A percentile compares a stretch with the other conserved stretches of the same genome.
phyloP scores from a whole-genome alignment of 2,113 vertebrate genomes.

The Pongo pygmaeus region DNA sequence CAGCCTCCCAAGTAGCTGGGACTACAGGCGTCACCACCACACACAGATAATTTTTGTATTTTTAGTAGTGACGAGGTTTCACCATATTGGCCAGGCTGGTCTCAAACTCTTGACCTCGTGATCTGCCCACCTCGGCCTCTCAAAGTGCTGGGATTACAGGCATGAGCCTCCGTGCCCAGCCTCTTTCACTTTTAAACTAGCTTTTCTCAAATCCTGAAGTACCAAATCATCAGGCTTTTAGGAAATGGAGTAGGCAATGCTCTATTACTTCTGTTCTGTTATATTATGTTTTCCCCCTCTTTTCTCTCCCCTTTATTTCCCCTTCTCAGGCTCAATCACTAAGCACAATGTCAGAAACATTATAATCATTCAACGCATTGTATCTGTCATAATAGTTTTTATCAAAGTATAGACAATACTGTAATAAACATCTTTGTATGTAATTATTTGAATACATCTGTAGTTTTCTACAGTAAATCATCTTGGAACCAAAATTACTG shows the following conservation, averaged over 20 bases:
- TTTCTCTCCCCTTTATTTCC: neutral
- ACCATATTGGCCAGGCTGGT: no score
- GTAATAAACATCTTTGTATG: neutral
- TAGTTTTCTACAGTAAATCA: neutral
- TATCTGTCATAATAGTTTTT: neutral
- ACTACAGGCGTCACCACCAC: fast-evolving
- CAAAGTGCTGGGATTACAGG: no score
- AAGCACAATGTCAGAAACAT: neutral
- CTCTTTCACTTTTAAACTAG: neutral
- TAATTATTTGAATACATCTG: neutral
- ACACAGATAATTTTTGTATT: no score
- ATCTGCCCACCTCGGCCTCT: no score
- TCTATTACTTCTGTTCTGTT: neutral
- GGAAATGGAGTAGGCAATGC: neutral
- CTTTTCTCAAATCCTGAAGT: neutral
- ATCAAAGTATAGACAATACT: neutral
- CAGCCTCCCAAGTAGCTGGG: no score
- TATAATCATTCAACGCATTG: neutral
- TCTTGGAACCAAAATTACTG: neutral
- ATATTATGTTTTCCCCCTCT: neutral
- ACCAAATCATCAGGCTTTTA: neutral
- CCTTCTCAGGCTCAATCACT: neutral
- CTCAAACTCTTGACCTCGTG: no score
- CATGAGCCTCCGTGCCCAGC: fast-evolving
- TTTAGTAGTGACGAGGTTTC: no score